Conservation (phyloP, 2,888 invertebrate species). For the Cecidostiba fungosa region DNA sequence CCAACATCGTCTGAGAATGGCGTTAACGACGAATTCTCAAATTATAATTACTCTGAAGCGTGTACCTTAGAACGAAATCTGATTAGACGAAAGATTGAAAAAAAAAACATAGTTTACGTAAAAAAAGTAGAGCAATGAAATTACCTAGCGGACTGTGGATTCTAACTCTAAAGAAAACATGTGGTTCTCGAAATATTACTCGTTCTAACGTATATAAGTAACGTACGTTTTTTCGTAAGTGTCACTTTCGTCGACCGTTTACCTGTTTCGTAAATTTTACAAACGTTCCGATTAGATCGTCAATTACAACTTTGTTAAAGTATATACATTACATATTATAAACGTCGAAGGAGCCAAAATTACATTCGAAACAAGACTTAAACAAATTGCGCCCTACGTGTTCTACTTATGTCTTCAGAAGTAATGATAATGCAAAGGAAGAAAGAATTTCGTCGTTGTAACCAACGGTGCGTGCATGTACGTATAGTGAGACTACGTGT, state of each 20-base stretch:
- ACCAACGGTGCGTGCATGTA: not conserved
- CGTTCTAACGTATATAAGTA: slow-evolving; percentile 9
- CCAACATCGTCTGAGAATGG: slow-evolving; percentile 81
- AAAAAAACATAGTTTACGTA: not conserved
- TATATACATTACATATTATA: slow-evolving; percentile 29
- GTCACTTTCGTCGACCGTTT: slow-evolving; percentile 46
- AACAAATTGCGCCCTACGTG: slow-evolving; percentile 36
- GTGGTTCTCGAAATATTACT: slow-evolving; percentile 5
- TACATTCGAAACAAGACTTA: slow-evolving; percentile 26
- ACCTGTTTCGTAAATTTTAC: slow-evolving; percentile 47
- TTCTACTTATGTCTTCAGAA: slow-evolving; percentile 42
- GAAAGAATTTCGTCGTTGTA: slow-evolving; percentile 43
- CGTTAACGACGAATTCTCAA: slow-evolving; percentile 45
- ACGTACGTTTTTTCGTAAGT: slow-evolving; percentile 5
- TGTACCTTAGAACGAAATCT: not conserved
- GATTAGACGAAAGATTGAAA: slow-evolving; percentile 8
- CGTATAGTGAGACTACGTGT: slow-evolving; percentile 31
- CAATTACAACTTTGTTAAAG: slow-evolving; percentile 37
- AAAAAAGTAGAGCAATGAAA: slow-evolving; percentile 21
- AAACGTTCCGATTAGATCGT: slow-evolving; percentile 28
- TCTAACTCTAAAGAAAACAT: slow-evolving; percentile 5
- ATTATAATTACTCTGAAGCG: slow-evolving; percentile 42
- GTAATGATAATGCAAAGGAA: slow-evolving; percentile 41
- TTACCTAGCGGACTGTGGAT: not conserved
- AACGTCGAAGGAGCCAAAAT: not conserved